Evolutionary conservation across 1,140 invertebrate genomes (phyloP), one percentile per base, ranked within the genome.

Genomic region (Aphelenchoides besseyi): DNA sequence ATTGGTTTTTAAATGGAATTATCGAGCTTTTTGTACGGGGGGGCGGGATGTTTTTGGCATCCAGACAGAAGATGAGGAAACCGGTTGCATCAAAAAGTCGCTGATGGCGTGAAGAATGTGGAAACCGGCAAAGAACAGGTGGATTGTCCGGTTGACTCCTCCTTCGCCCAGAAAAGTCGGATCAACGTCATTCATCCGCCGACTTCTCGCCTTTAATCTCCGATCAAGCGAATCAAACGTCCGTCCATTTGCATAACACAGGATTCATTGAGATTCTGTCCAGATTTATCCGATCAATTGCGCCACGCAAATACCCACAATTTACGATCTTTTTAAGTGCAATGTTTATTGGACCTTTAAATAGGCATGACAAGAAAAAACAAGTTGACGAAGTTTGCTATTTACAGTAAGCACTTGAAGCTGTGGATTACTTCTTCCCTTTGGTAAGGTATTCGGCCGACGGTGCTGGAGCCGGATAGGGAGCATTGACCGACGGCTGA

Each of bases 141-240:
- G 55, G 18, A 59, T 5, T n/a, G 18, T 5, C 5, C 55, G 55
- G 55, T 8, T 28, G 5, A 33, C 5, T 8, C 5, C 55, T 28
- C 18, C 55, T 59, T 8, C 5, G 55, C 18, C 55, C 32, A 28
- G 12, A 33, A 33, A 5, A 12, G 18, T 5, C 5, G 55, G 55
- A 8, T 59, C 18, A 8, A 59, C 18, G 55, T 23, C 37, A 41
- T 8, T 5, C 37, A 5, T 5, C 5, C 37, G n/a, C 12, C 55
- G 55, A 8, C 55, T 59, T 59, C 55, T 8, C 55, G 55, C 5
- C 55, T 59, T 33, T 59, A 59, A 59, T 18, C 55, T 8, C 5
- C 18, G 5, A n/a, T n/a, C n/a, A n/a, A n/a, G 55, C 18, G 55
- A 8, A 5, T 59, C 55, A 5, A 59, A 8, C 55, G 26, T 23